phyloP scores from a whole-genome alignment of 2,888 invertebrate genomes.

The Hyppa rectilinea region DNA sequence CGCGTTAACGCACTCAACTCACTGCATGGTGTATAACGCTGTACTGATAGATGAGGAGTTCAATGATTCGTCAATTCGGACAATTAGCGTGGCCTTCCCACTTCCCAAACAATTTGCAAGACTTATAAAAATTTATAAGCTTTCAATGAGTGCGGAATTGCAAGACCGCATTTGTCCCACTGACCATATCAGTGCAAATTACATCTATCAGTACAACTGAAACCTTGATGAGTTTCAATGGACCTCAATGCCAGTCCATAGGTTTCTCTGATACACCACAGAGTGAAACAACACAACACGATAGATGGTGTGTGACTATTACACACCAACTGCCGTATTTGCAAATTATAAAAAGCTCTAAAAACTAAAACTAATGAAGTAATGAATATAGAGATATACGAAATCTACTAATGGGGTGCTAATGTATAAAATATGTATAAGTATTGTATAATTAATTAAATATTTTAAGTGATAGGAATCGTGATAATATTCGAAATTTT shows the following conservation, averaged over 20 bases:
- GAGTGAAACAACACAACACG: constrained; percentile 65
- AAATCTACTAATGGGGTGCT: constrained; percentile 54
- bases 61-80: constrained; percentile 31
- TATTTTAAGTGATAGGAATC: constrained; percentile 27
- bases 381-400: constrained; percentile 32
- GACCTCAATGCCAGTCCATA: constrained; percentile 41
- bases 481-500: constrained; percentile 20
- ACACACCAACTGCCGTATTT: constrained; percentile 59
- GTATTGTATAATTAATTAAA: constrained; percentile 29
- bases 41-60: constrained; percentile 26
- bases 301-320: constrained; percentile 60
- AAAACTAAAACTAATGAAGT: constrained; percentile 65
- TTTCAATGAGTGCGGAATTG: constrained; percentile 32
- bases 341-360: constrained; percentile 72
- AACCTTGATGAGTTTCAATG: constrained; percentile 42
- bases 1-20: constrained; percentile 85
- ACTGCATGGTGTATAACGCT: constrained; percentile 64
- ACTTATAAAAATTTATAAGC: constrained; percentile 6
- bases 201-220: constrained; percentile 52
- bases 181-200: constrained; percentile 45
- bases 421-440: constrained; percentile 50
- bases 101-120: constrained; percentile 14
- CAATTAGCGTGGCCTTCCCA: constrained; percentile 8
- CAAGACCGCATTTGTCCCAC: constrained; percentile 36
- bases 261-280: constrained; percentile 63